Evolutionary conservation across 92 coral and sea anemone genomes (phyloP).

Genomic region (Porites evermanni): DNA sequence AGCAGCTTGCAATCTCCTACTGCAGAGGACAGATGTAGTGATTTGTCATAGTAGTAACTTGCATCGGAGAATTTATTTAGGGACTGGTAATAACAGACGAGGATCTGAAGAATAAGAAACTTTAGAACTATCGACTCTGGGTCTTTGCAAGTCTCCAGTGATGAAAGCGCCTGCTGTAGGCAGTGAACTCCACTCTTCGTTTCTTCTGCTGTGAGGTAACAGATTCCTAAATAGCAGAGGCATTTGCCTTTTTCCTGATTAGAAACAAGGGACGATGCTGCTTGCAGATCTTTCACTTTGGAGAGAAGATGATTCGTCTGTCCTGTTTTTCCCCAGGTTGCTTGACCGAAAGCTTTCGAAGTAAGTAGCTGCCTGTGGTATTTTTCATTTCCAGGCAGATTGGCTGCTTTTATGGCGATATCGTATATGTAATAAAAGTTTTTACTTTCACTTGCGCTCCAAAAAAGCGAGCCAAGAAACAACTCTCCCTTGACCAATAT

Average conservation of each 20-base stretch:
- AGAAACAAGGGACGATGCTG: neutral
- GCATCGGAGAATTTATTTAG: too few relatives aligned
- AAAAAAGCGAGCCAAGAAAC: neutral
- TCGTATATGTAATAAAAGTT: neutral
- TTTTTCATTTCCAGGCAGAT: neutral
- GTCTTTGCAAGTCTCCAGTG: neutral
- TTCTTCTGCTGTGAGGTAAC: neutral
- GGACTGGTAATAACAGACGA: neutral
- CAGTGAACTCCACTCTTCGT: neutral
- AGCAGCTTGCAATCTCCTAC: too few relatives aligned
- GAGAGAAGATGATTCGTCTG: neutral
- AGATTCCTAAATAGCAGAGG: slow-evolving; percentile 38
- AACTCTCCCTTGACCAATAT: slow-evolving; percentile 34
- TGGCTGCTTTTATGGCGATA: slow-evolving; percentile 17
- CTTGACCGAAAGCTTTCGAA: neutral
- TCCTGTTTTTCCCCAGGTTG: neutral
- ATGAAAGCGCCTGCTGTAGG: slow-evolving; percentile 3
- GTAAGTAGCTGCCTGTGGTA: neutral
- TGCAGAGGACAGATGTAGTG: too few relatives aligned
- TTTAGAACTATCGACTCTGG: neutral
- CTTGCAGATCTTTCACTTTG: neutral
- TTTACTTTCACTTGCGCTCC: neutral
- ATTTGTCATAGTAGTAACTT: too few relatives aligned
- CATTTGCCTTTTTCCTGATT: slow-evolving; percentile 14
- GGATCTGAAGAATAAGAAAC: neutral